A percentile compares a stretch with the other conserved stretches of the same genome.
Evolutionary conservation across 2,888 invertebrate genomes (phyloP).

Genomic region (Drosophila ezoana): DNA sequence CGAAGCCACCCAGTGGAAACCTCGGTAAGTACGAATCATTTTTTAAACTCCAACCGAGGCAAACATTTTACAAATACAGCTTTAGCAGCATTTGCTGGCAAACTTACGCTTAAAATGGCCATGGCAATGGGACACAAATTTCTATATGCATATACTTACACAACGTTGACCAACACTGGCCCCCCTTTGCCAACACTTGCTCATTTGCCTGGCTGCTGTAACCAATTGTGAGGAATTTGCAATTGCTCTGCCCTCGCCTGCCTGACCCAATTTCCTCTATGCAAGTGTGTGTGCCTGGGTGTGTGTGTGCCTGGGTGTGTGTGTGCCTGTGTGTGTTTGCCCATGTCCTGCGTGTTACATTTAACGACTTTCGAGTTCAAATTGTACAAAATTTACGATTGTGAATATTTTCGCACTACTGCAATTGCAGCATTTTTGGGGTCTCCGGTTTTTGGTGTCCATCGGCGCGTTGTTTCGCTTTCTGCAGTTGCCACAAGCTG

Average conservation of each 20-base stretch:
- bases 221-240: conserved; percentile 60
- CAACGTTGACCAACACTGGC: conserved; percentile 1
- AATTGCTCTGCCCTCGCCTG: conserved; percentile 44
- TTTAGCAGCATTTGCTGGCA: conserved; percentile 13
- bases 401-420: conserved; percentile 65
- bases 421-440: conserved; percentile 37
- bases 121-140: conserved; percentile 19
- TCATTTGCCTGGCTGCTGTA: conserved; percentile 43
- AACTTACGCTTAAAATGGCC: conserved; percentile 34
- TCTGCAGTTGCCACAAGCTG: conserved; percentile 53
- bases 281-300: conserved; percentile 20
- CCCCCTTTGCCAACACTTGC: conserved; percentile 11
- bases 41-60: background rate
- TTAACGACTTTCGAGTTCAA: conserved; percentile 78
- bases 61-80: conserved; percentile 14
- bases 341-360: conserved; percentile 60
- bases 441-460: conserved; percentile 16
- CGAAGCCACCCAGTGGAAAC: conserved; percentile 17
- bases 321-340: conserved; percentile 12
- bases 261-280: conserved; percentile 64
- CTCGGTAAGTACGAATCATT: conserved; percentile 3
- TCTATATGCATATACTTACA: conserved; percentile 1
- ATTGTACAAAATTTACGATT: conserved; percentile 77
- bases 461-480: conserved; percentile 28
- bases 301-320: conserved; percentile 10